phyloP scores from a whole-genome alignment of 2,797 vertebrate genomes.

The Poecilia gillii region DNA sequence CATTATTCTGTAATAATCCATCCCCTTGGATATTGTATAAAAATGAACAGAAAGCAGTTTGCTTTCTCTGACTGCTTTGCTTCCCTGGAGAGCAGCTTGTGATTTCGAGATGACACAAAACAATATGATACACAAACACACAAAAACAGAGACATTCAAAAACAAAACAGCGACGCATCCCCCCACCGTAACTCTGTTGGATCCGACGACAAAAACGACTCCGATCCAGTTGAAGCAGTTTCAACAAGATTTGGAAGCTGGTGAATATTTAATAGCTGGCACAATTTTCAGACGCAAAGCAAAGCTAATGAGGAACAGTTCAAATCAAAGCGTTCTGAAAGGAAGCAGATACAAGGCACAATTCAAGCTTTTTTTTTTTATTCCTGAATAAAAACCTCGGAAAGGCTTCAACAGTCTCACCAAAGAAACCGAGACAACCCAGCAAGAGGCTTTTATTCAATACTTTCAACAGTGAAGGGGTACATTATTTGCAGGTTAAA shows the following conservation, averaged over 20 bases:
- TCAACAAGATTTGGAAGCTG: slow-evolving; percentile 37
- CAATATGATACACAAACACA: slow-evolving; percentile 31
- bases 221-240: slow-evolving; percentile 29
- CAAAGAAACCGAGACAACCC: slow-evolving; percentile 1
- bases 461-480: neutral
- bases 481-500: neutral
- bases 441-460: neutral
- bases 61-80: slow-evolving; percentile 25
- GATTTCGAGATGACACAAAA: slow-evolving; percentile 24
- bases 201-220: slow-evolving; percentile 42
- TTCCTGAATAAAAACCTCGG: slow-evolving; percentile 24
- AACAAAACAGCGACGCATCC: slow-evolving; percentile 43
- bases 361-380: slow-evolving; percentile 19
- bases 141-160: slow-evolving; percentile 17
- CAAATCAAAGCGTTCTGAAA: slow-evolving; percentile 60
- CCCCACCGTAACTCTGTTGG: slow-evolving; percentile 34
- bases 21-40: neutral
- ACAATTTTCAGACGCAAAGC: slow-evolving; percentile 42
- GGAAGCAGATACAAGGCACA: slow-evolving; percentile 31
- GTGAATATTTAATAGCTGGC: slow-evolving; percentile 69
- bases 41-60: slow-evolving; percentile 26
- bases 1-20: neutral
- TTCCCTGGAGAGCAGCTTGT: slow-evolving; percentile 23
- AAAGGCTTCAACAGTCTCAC: slow-evolving; percentile 26
- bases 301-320: slow-evolving; percentile 66